Evolutionary conservation across 2,888 invertebrate species (phyloP), one percentile per base, ranked within the genome.

Genomic region (Cynaeus angustus): DNA sequence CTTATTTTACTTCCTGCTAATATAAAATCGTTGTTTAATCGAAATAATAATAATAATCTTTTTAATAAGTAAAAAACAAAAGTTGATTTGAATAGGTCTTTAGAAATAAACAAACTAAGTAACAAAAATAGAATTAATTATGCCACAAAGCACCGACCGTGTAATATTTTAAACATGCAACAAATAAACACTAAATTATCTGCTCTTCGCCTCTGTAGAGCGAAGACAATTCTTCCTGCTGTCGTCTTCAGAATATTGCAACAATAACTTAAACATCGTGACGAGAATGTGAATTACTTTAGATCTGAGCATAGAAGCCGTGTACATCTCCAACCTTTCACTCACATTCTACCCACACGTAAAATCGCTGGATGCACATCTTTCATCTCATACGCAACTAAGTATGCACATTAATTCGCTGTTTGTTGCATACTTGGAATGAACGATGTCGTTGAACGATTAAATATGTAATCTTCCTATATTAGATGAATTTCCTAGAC

Each of bases 321-420:
- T 9, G n/a, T 46, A 12, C 13, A 33, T 59, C 45, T 26, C 14
- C 9, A 50, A 61, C 61, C 61, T 61, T 61, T 61, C 61, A 61
- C 61, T 61, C 61, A 61, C 61, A 61, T 50, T 48, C 61, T 59
- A 30, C 30, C 59, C 26, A 26, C 59, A 43, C 45, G 45, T 59
- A 30, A 56, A 56, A 43, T 28, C 21, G 26, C 28, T 43, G 6
- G 43, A 56, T 59, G 59, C 48, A 50, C 61, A 61, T 61, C 50
- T 61, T 33, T 38, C 16, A 41, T 21, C 26, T 9, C 13, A 12
- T 53, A 59, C 59, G 59, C 59, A 59, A 56, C 56, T 41, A 56
- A 55, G 43, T 59, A 21, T 61, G 61, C 61, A 61, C 48, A 38
- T 61, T 61, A 61, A 61, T 61, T 61, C 37, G 48, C 50, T 38